Evolutionary conservation across 2,888 invertebrate species (phyloP), one percentile per base, ranked within the genome.

Genomic region (Napeogenes inachia): DNA sequence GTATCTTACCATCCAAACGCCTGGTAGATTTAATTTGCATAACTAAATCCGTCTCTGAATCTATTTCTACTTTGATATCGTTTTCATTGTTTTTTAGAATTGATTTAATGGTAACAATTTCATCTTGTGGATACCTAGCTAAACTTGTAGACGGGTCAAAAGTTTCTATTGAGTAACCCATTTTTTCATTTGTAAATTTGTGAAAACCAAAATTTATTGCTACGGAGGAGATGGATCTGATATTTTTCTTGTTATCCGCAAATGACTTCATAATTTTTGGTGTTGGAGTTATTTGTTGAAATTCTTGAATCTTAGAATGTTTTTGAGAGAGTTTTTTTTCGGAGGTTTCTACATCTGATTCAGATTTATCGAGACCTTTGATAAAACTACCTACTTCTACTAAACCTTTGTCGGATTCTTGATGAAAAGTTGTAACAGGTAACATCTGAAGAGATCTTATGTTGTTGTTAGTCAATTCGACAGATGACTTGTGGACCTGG

Each of bases 201-300:
- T 81, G 79, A 64, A 87, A 81, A 58, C 75, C 80, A 56, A 89
- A 68, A 57, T 85, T 75, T 13, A 84, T 35, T 42, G 46, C 8
- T 30, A 62, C 45, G 12, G 45, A 59, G 6, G 60, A 54, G 47
- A 32, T 42, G 21, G 13, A 32, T 35, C 38, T 53, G 8, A 32
- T 30, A 21, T 53, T 53, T 12, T 53, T 30, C 10, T 50, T 12
- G n/a, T 8, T 50, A 30, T 21, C 13, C 30, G 10, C n/a, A 10
- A 42, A 10, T 3, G 42, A 42, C 8, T 10, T 42, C 3, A 2
- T 10, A 10, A 10, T 42, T 42, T 42, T 10, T 10, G 42, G 12
- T 42, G 42, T 8, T 42, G 42, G 10, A 10, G 53, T 5, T 53
- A 8, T 53, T 21, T 21, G 30, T 21, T 53, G 10, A 4, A 53